phyloP scores from a whole-genome alignment of 2,113 vertebrate genomes.

The Chitala chitala region DNA sequence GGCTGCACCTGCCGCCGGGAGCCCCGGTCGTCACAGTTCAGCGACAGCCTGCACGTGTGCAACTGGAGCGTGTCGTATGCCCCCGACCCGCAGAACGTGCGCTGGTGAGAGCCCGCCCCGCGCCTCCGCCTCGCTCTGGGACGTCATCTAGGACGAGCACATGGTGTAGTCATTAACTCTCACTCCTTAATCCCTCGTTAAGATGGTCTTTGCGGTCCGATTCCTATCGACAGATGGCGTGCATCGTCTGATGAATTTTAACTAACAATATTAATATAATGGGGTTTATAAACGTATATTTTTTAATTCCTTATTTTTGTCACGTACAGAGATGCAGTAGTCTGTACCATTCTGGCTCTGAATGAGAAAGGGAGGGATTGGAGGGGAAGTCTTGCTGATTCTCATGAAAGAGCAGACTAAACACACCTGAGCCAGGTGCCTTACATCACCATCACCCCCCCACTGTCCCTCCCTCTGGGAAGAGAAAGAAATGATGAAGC shows the following conservation, averaged over 20 bases:
- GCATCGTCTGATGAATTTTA: no score
- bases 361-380: not conserved
- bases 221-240: no score
- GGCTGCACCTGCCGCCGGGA: constrained; percentile 81
- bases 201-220: no score
- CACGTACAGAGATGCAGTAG: no score
- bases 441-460: no score
- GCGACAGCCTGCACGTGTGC: constrained; percentile 78
- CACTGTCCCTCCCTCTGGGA: no score
- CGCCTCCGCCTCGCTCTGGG: no score
- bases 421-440: not conserved
- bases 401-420: not conserved
- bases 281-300: no score
- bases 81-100: constrained; percentile 92
- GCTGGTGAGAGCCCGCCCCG: constrained; percentile 89
- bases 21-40: constrained; percentile 79
- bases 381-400: not conserved
- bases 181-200: not conserved
- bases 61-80: constrained; percentile 92
- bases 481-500: no score
- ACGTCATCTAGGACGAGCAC: not conserved
- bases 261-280: no score
- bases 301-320: no score
- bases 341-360: not conserved
- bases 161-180: not conserved